A percentile compares a stretch with the other conserved stretches of the same genome.
Evolutionary conservation across 2,113 vertebrate species (phyloP).

Genomic region (Rhynchomys soricoides): DNA sequence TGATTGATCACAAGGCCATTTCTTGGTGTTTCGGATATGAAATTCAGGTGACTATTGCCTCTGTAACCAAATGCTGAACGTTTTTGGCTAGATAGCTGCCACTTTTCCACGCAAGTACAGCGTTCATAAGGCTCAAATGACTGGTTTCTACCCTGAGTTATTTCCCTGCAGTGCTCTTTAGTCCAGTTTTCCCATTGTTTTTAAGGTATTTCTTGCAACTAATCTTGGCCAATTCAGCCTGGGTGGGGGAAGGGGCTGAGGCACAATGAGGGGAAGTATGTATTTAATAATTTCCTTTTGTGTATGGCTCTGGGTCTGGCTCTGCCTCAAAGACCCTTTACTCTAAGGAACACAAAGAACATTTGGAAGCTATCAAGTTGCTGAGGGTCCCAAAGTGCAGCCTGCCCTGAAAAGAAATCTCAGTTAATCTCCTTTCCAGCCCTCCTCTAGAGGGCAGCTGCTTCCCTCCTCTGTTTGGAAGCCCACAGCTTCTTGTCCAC

Average conservation of each 20-base stretch:
- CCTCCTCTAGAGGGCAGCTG: slow-evolving; percentile 71
- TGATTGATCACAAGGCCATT: slow-evolving; percentile 45
- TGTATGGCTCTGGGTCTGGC: slow-evolving; percentile 14
- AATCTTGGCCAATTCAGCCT: slow-evolving; percentile 14
- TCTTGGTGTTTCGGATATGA: slow-evolving; percentile 38
- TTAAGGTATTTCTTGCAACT: slow-evolving; percentile 20
- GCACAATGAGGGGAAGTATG: slow-evolving; percentile 51
- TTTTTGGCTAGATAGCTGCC: background rate
- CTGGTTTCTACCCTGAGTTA: slow-evolving; percentile 19
- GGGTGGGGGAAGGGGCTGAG: background rate
- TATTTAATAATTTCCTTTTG: slow-evolving; percentile 63
- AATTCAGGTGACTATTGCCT: slow-evolving; percentile 39
- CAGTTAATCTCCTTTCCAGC: background rate
- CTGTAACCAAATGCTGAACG: background rate
- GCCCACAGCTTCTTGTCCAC: background rate
- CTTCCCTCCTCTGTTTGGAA: slow-evolving; percentile 18
- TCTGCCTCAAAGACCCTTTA: slow-evolving; percentile 50
- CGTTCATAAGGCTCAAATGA: background rate
- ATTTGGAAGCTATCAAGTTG: slow-evolving; percentile 52
- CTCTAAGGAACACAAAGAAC: slow-evolving; percentile 40
- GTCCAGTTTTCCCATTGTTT: slow-evolving; percentile 2
- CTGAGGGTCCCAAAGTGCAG: background rate
- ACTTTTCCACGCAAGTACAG: slow-evolving; percentile 8
- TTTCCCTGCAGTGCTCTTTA: slow-evolving; percentile 35
- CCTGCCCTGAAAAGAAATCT: slow-evolving; percentile 18